Conservation (phyloP, 1,140 invertebrate genomes). For the Drosophila parvula region DNA sequence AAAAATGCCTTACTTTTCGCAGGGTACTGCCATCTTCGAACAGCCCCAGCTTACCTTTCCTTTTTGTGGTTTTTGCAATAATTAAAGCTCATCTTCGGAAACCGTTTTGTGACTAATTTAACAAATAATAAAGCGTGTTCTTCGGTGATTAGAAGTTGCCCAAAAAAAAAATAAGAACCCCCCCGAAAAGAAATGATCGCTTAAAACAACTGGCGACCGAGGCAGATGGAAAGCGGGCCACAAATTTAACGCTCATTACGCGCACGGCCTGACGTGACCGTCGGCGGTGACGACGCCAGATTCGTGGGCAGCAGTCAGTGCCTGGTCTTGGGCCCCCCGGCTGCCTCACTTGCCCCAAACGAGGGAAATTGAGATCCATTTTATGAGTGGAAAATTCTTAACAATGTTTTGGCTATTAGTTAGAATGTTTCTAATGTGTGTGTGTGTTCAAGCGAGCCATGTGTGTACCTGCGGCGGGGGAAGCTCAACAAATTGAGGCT, state of each 20-base stretch:
- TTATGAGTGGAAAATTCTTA: slow-evolving; percentile 45
- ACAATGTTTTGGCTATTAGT: slow-evolving; percentile 70
- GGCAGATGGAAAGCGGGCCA: slow-evolving; percentile 57
- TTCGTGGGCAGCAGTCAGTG: slow-evolving; percentile 64
- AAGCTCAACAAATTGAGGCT: slow-evolving; percentile 65
- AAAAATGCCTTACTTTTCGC: not conserved
- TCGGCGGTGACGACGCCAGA: slow-evolving; percentile 47
- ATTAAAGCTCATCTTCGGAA: slow-evolving; percentile 73
- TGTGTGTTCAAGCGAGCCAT: not conserved
- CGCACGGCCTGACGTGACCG: slow-evolving; percentile 74
- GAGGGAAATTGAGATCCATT: slow-evolving; percentile 71
- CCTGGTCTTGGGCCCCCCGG: not conserved
- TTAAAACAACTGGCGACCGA: slow-evolving; percentile 22
- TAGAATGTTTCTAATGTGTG: slow-evolving; percentile 64
- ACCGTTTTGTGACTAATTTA: slow-evolving; percentile 82
- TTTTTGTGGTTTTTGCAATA: slow-evolving; percentile 53
- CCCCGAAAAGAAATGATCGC: slow-evolving; percentile 25
- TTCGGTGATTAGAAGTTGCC: slow-evolving; percentile 73
- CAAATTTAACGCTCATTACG: slow-evolving; percentile 80
- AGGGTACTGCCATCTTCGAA: slow-evolving; percentile 3
- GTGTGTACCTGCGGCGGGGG: slow-evolving; percentile 36
- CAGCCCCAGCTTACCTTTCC: not conserved
- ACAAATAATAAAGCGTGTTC: slow-evolving; percentile 76
- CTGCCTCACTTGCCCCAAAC: slow-evolving; percentile 37
- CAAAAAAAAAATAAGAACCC: slow-evolving; percentile 47